Percentiles rank a stretch among this genome's conserved stretches.
Conservation (phyloP, 2,888 invertebrate genomes). For the Andrena fulva region DNA sequence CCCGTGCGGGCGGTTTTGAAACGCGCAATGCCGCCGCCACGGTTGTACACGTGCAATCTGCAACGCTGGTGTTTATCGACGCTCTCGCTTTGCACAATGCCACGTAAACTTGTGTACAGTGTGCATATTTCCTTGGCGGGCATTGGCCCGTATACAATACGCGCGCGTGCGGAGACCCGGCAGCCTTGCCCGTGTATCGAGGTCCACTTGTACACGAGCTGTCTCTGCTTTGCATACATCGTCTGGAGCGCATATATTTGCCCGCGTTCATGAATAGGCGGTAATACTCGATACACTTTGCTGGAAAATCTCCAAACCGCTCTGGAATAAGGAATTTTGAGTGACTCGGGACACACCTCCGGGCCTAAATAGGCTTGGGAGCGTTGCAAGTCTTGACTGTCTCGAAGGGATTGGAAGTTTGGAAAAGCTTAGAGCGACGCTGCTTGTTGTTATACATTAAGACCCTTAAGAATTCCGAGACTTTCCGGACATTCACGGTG, state of each 20-base stretch:
- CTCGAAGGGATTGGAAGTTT: not conserved
- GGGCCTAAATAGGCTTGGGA: not conserved
- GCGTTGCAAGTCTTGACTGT: not conserved
- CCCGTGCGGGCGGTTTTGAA: not conserved
- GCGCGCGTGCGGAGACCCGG: not conserved
- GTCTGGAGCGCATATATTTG: constrained; percentile 52
- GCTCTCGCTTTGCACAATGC: constrained; percentile 32
- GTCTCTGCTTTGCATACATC: constrained; percentile 40
- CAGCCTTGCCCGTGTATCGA: constrained; percentile 12
- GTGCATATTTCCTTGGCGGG: constrained; percentile 50
- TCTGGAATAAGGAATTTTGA: too few relatives aligned
- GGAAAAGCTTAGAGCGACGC: not conserved
- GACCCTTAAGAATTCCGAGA: not conserved
- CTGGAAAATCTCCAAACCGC: too few relatives aligned
- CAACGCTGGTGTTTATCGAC: constrained; percentile 36
- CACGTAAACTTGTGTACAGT: constrained; percentile 41
- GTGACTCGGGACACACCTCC: too few relatives aligned
- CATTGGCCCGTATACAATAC: constrained; percentile 42
- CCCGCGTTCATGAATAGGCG: constrained; percentile 1
- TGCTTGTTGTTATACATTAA: not conserved
- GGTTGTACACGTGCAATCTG: constrained; percentile 32
- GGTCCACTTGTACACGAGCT: constrained; percentile 28
- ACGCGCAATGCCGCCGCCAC: not conserved
- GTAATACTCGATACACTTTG: too few relatives aligned
- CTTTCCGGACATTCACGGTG: not conserved